phyloP scores from a whole-genome alignment of 2,113 vertebrate species.

The Climacteris rufus region DNA sequence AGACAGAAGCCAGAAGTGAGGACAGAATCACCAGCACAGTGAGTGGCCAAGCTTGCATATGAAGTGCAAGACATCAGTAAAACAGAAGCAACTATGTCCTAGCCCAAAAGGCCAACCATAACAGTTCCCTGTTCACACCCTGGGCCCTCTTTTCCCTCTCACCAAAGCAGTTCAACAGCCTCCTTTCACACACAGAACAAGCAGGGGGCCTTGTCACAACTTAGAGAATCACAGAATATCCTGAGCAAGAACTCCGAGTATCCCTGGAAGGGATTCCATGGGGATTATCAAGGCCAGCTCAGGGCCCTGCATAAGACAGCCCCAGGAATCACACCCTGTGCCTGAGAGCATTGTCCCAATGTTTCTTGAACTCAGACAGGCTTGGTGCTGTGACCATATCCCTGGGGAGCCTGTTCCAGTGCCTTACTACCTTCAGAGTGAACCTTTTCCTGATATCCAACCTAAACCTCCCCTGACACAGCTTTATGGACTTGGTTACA shows the following conservation, averaged over 20 bases:
- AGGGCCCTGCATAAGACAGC: background rate
- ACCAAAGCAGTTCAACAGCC: background rate
- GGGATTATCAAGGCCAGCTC: background rate
- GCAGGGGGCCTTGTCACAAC: accelerated
- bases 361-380: background rate
- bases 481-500: background rate
- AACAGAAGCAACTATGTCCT: background rate
- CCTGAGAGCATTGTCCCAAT: background rate
- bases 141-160: background rate
- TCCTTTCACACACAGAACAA: accelerated
- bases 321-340: background rate
- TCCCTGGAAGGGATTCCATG: background rate
- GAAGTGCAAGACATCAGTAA: background rate
- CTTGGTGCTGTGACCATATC: background rate
- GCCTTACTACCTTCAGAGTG: accelerated
- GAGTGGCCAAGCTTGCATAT: background rate
- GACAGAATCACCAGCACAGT: background rate
- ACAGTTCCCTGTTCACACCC: accelerated
- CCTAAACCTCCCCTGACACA: background rate
- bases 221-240: background rate
- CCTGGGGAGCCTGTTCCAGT: background rate
- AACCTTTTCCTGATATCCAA: background rate
- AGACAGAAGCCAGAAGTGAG: background rate
- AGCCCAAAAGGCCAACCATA: background rate
- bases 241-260: too few species aligned